Evolutionary conservation across 2,888 invertebrate species (phyloP), one percentile per base, ranked within the genome.

Genomic region (Lycia hirtaria): DNA sequence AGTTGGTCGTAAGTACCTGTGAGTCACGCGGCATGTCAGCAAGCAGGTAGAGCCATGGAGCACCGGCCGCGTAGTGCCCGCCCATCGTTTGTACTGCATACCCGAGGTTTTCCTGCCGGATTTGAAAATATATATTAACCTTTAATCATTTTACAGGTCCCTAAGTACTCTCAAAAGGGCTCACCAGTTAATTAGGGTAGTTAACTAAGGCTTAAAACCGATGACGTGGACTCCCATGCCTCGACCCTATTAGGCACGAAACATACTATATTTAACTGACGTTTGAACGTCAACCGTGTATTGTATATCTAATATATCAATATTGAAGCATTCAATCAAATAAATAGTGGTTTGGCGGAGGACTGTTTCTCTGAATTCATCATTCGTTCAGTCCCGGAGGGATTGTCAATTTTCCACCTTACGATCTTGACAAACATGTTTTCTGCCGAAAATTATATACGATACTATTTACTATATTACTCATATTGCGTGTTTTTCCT

Each of bases 71-170:
- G 80, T 92, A 93, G 72, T 93, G 93, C n/a, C 92, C 91, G 22
- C 92, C 85, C 76, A 93, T 76, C 60, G 92, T 86, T 19, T 93
- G 92, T 60, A 92, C 75, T 24, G 91, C 88, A 75, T 93, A 94
- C 64, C 86, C 87, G 60, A 87, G 67, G 61, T 71, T 78, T 61
- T 87, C 88, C 89, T 87, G 67, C 33, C 48, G 35, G 44, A 56
- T 40, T 54, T 48, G 38, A 32, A 60, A 65, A 19, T 52, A 12
- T 56, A 51, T 50, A 60, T 56, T 49, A 56, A 57, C 52, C 30
- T 54, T 53, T 51, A 45, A 26, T 47, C 2, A 60, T 51, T 47
- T 32, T 40, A 44, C 49, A 43, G 53, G 57, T 43, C 49, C 32
- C 44, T 50, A 57, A 56, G 47, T 56, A 55, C 49, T 44, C 48